Base-by-base conservation (phyloP, 2,113 vertebrate species). In the Sporophila hypoxantha region DNA sequence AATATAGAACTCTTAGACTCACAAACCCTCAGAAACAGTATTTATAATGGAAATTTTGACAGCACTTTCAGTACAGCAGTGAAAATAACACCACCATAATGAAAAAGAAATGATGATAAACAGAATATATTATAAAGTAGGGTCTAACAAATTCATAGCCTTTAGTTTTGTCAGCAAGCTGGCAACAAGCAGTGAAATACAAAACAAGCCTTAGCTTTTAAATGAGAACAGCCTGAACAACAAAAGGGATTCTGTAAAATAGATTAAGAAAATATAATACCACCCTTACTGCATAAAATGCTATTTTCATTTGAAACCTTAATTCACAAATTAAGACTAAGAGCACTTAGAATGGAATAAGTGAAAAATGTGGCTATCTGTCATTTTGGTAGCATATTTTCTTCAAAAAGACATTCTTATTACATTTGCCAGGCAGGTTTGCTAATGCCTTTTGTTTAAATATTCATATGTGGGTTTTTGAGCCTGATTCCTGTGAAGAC, bases 1-100 rank as follows among this genome's bases (percentile, higher is more conserved):
- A 88, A 95, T 94, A 87, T 22, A 66, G 62, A 93, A 55, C 32
- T 57, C 62, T 75, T 60, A 88, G 67, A 86, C 50, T 69, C 77
- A 68, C 64, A 91, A 86, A 76, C 36, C 61, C 76, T 87, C 82
- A 68, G 69, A 93, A 94, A 88, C 60, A 86, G 85, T 93, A 94
- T 91, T 95, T 94, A 77, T 94, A 94, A 95, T 92, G 92, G 86
- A 90, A 95, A 84, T 93, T 95, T 88, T 96, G 95, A 96, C 94
- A 95, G 89, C 61, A 87, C 76, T 64, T 82, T 92, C 94, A 91
- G 67, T 87, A 90, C 60, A 76, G 62, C 20, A 9, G 82, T 67
- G 88, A 88, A 94, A 94, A 94, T 89, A 94, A 91, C 88, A 92
- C 79, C 34, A 60, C 47, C 76, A n/a, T 92, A 95, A 95, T 95